A percentile compares a stretch with the other conserved stretches of the same genome.
Conservation (phyloP, 2,888 invertebrate species). For the Hoplodrina ambigua region DNA sequence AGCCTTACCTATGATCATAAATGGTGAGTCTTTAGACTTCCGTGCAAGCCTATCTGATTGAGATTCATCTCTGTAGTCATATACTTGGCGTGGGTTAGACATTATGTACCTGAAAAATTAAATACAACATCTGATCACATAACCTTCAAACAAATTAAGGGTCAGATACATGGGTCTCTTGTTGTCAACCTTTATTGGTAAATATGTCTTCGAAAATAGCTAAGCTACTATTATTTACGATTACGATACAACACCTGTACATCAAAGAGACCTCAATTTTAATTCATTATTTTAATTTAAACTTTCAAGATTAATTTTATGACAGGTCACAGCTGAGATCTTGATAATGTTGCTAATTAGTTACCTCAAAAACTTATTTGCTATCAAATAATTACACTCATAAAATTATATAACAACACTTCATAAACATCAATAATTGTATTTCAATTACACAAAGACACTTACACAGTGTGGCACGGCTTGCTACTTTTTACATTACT, state of each 20-base stretch:
- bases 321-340: conserved; percentile 14
- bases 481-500: conserved; percentile 2
- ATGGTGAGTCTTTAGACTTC: conserved; percentile 93
- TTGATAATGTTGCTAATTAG: neutral
- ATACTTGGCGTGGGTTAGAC: conserved; percentile 80
- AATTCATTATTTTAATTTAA: conserved; percentile 11
- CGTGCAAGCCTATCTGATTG: conserved; percentile 90
- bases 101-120: conserved; percentile 66
- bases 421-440: conserved; percentile 75
- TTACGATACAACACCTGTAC: neutral
- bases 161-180: neutral
- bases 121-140: conserved; percentile 4
- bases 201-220: neutral
- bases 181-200: too few relatives aligned
- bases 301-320: conserved; percentile 7
- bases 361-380: conserved; percentile 24
- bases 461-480: conserved; percentile 50
- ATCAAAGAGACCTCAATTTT: neutral
- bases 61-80: conserved; percentile 89
- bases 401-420: conserved; percentile 79
- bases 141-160: conserved; percentile 23
- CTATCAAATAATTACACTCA: conserved; percentile 42
- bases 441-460: conserved; percentile 69
- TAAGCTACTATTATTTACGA: neutral
- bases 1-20: conserved; percentile 92